A percentile compares a stretch with the other conserved stretches of the same genome.
Conservation (phyloP, 2,113 vertebrate genomes). For the Xenopus laevis region DNA sequence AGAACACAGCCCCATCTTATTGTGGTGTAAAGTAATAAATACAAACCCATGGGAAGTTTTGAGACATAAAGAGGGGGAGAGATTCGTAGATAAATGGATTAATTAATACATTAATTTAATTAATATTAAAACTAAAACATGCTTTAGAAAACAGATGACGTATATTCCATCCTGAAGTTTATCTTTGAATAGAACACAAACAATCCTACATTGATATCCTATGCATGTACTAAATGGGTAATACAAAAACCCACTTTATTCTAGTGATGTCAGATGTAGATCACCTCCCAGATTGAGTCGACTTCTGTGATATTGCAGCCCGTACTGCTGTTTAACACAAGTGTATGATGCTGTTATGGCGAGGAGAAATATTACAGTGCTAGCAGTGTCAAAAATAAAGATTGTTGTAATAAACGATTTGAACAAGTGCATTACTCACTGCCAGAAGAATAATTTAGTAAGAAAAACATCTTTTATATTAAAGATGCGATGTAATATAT, state of each 20-base stretch:
- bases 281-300: background rate
- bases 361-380: constrained; percentile 22
- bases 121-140: constrained; percentile 38
- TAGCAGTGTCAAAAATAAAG: constrained; percentile 23
- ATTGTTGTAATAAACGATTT: constrained; percentile 29
- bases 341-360: constrained; percentile 6
- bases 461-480: constrained; percentile 41
- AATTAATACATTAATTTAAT: constrained; percentile 11
- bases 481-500: constrained; percentile 30
- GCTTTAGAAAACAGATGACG: constrained; percentile 12
- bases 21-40: too few species aligned
- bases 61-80: too few species aligned
- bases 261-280: too few species aligned
- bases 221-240: too few species aligned
- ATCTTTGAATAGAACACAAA: constrained; percentile 8
- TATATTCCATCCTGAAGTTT: constrained; percentile 20
- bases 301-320: background rate
- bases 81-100: too few species aligned
- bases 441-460: constrained; percentile 38
- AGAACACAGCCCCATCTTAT: too few species aligned
- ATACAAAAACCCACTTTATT: too few species aligned
- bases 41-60: too few species aligned
- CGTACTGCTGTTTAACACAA: constrained; percentile 7
- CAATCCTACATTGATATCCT: too few species aligned
- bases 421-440: constrained; percentile 38